These are phyloP conservation scores for Saxicola maurus DNA, from an alignment of 2,797 vertebrate genomes.

Conservation along the genomic window DNA sequence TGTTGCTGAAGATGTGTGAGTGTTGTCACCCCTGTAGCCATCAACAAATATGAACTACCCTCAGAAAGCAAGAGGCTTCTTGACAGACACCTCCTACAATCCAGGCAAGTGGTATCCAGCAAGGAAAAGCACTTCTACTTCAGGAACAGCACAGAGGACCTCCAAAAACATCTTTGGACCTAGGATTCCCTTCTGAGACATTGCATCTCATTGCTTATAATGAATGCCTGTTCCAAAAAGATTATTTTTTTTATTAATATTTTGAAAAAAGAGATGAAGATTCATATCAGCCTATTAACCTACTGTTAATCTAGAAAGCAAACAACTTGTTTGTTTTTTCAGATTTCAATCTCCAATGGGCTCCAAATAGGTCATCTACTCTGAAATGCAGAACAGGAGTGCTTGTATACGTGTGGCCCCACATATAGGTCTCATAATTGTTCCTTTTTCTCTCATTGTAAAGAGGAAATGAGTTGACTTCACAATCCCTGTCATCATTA, in stretches of 20 bases:
- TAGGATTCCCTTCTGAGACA: background rate
- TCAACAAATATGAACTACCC: background rate
- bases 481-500: background rate
- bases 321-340: slow-evolving; percentile 58
- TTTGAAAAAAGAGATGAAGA: background rate
- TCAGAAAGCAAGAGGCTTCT: background rate
- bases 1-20: slow-evolving; percentile 34
- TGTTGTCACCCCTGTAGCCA: background rate
- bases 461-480: background rate
- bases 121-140: background rate
- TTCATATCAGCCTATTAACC: background rate
- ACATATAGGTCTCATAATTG: background rate
- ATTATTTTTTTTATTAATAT: background rate
- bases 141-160: background rate
- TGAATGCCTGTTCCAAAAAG: background rate
- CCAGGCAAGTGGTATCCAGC: background rate
- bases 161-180: background rate
- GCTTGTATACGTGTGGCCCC: slow-evolving; percentile 64
- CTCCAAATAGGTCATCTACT: rapidly evolving
- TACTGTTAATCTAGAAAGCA: slow-evolving; percentile 25
- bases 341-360: slow-evolving; percentile 2
- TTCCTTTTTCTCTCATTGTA: background rate
- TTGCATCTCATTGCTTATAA: background rate
- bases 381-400: slow-evolving; percentile 13
- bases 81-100: background rate